Conservation (phyloP, 2,888 invertebrate genomes). For the Tachina fera region DNA sequence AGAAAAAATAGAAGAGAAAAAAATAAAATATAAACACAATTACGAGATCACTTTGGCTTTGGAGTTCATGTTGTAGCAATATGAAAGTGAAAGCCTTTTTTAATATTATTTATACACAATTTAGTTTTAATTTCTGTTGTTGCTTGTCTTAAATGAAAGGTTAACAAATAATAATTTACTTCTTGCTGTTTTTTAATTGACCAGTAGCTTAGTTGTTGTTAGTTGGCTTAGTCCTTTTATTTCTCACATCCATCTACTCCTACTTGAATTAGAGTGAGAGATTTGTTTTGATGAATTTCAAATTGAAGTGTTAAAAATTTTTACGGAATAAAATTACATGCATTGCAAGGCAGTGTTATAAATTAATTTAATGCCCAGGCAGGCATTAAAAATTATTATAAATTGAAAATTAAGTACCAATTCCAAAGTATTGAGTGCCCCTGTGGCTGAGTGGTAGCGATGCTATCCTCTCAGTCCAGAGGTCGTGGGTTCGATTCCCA, state of each 20-base stretch:
- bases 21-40: slow-evolving; percentile 54
- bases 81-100: slow-evolving; percentile 68
- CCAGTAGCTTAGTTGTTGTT: not conserved
- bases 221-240: not conserved
- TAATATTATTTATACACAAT: slow-evolving; percentile 30
- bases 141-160: slow-evolving; percentile 38
- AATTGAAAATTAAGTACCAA: too few relatives aligned
- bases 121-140: slow-evolving; percentile 4
- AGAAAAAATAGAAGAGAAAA: slow-evolving; percentile 24
- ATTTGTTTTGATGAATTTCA: not conserved
- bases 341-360: too few relatives aligned
- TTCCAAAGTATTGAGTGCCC: too few relatives aligned
- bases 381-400: too few relatives aligned
- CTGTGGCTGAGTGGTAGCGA: too few relatives aligned
- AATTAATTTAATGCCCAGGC: too few relatives aligned
- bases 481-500: too few relatives aligned
- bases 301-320: not conserved
- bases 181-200: slow-evolving; percentile 39
- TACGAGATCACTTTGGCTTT: slow-evolving; percentile 61
- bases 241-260: not conserved
- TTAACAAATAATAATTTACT: slow-evolving; percentile 51
- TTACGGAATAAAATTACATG: too few relatives aligned
- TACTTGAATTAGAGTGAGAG: not conserved
- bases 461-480: too few relatives aligned
- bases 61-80: slow-evolving; percentile 41